Evolutionary conservation across 2,797 vertebrate genomes (phyloP), one percentile per base, ranked within the genome.

Genomic region (Lutjanus argentimaculatus): DNA sequence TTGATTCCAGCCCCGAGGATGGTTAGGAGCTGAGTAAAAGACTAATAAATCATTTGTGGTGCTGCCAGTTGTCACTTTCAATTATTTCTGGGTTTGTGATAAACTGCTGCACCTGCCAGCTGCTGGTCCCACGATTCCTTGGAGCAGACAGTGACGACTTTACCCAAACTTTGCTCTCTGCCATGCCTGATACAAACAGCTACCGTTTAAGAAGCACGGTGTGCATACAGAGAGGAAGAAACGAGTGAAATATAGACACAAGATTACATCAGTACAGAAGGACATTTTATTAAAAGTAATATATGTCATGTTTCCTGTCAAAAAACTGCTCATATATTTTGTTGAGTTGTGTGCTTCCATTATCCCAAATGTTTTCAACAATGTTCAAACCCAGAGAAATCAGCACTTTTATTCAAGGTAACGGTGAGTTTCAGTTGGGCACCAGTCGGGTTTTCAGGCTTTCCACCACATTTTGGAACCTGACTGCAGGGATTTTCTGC

Each of bases 21-120:
- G 97, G 97, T 97, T 97, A 96, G 97, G 96, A 98, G 97, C 97
- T 94, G 96, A 98, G 97, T 98, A 97, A 98, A 99, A 98, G 97
- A 97, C 97, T 98, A 98, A 99, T 99, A 99, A 99, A 99, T 99
- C 97, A 99, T 99, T 98, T 98, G 97, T 99, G 97, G 95, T 96
- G 96, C 96, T 98, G 97, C 97, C 97, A 97, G 96, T 97, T 99
- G 98, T 98, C 97, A 98, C 97, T 97, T 98, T 96, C 95, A 97
- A 97, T 99, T 98, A 98, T 98, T 98, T 97, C 97, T 97, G 97
- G 97, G 95, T 97, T 97, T 96, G 96, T 97, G 97, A 98, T 98
- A 97, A 98, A 98, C 97, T 96, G 96, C 96, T 96, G 96, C 97
- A 97, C 97, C 97, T 99, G 97, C 97, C 97, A 96, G 96, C 96